Conservation (phyloP, 2,113 vertebrate species). For the Cheilinus undulatus region DNA sequence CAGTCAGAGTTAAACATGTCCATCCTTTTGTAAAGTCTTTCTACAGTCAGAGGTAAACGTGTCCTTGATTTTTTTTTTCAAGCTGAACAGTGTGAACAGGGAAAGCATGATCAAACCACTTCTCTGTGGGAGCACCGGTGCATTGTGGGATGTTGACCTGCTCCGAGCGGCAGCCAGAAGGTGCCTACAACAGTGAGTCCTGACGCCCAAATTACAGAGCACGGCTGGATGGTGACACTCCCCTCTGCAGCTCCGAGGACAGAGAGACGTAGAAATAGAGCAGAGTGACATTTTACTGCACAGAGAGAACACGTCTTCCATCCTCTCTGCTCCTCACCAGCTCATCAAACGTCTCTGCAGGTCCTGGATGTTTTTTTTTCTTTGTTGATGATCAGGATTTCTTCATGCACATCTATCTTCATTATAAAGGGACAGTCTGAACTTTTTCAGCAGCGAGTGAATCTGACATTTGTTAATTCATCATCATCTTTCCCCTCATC, state of each 20-base stretch:
- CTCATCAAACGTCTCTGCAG: no score
- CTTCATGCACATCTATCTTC: no score
- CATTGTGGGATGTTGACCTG: slow-evolving; percentile 1
- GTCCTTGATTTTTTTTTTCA: background rate
- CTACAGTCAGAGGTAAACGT: background rate
- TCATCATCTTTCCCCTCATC: no score
- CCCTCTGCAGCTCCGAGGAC: slow-evolving; percentile 1
- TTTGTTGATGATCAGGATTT: no score
- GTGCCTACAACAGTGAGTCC: slow-evolving; percentile 22
- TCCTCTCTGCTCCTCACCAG: background rate
- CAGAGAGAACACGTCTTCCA: no score
- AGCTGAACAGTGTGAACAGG: background rate
- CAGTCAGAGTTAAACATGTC: no score
- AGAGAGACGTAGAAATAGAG: background rate
- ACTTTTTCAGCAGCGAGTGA: no score
- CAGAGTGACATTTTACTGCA: slow-evolving; percentile 21
- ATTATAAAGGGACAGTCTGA: no score
- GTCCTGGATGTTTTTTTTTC: no score
- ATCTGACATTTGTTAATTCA: no score
- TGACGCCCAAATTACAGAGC: slow-evolving; percentile 46
- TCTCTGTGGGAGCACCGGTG: background rate
- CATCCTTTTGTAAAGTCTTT: background rate
- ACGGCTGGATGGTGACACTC: slow-evolving; percentile 12
- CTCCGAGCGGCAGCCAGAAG: slow-evolving; percentile 8
- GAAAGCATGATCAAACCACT: background rate